These are phyloP conservation scores for Agrilus mali DNA, from an alignment of 2,888 invertebrate species.

Conservation along the genomic window DNA sequence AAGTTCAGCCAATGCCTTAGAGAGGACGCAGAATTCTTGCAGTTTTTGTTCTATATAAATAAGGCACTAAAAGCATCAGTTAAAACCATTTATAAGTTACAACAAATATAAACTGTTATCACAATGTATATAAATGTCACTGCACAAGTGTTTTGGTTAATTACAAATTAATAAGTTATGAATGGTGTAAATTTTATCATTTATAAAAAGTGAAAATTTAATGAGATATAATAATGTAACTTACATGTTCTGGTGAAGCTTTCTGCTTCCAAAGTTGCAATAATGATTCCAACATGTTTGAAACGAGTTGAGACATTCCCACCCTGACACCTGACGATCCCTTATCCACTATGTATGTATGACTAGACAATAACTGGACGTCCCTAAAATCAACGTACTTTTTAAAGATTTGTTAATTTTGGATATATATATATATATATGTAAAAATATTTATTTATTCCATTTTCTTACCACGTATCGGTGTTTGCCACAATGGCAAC, in stretches of 20 bases:
- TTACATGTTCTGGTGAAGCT: slow-evolving; percentile 68
- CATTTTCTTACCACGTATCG: slow-evolving; percentile 55
- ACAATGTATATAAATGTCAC: no score
- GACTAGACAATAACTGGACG: slow-evolving; percentile 39
- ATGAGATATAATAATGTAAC: slow-evolving; percentile 21
- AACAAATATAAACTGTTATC: slow-evolving; percentile 18
- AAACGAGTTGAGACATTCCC: slow-evolving; percentile 72
- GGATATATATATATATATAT: no score
- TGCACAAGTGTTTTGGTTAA: no score
- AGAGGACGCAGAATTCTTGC: slow-evolving; percentile 73
- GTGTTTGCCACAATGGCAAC: slow-evolving; percentile 72
- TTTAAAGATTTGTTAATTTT: neutral
- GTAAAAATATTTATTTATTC: no score
- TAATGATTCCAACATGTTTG: slow-evolving; percentile 72
- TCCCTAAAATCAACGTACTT: slow-evolving; percentile 31
- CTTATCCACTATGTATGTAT: slow-evolving; percentile 37
- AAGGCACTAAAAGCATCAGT: slow-evolving; percentile 45
- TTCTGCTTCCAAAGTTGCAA: slow-evolving; percentile 63
- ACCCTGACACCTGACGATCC: slow-evolving; percentile 38
- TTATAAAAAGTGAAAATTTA: no score
- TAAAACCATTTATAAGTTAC: slow-evolving; percentile 18
- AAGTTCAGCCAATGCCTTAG: slow-evolving; percentile 69
- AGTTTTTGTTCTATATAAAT: slow-evolving; percentile 70
- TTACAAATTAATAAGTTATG: no score
- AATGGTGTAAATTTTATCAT: no score